These are phyloP conservation scores for Lophotis ruficrista DNA, from an alignment of 2,113 vertebrate species.

Conservation along the genomic window DNA sequence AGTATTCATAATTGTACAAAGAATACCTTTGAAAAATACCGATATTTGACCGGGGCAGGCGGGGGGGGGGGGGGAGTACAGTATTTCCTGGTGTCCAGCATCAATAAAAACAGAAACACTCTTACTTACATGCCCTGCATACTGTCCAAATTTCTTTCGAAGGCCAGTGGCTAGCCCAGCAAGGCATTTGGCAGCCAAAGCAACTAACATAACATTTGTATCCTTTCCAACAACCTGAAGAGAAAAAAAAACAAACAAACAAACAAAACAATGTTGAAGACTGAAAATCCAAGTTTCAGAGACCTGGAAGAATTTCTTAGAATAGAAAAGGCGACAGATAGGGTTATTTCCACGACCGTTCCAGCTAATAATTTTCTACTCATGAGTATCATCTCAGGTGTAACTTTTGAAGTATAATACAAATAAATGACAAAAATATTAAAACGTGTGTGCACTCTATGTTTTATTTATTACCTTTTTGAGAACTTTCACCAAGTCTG, in stretches of 20 bases:
- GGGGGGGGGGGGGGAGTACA: not conserved
- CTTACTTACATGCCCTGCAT: constrained; percentile 90
- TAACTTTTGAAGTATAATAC: not conserved
- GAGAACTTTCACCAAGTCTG: constrained; percentile 91
- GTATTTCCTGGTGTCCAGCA: not conserved
- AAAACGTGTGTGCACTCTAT: not conserved
- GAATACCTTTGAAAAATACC: not conserved
- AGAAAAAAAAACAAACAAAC: not conserved
- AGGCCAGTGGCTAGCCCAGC: constrained; percentile 89
- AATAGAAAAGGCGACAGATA: not conserved
- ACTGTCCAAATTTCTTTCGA: constrained; percentile 96
- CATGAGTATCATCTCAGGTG: not conserved
- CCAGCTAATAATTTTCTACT: not conserved
- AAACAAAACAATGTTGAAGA: not conserved
- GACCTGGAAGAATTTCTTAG: not conserved
- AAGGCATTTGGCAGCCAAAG: constrained; percentile 94
- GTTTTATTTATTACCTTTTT: constrained; percentile 86
- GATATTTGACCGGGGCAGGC: not conserved
- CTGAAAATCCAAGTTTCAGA: not conserved
- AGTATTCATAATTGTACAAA: not conserved
- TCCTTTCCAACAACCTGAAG: constrained; percentile 95
- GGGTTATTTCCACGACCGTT: not conserved
- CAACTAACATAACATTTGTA: constrained; percentile 96
- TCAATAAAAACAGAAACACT: not conserved
- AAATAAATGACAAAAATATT: not conserved